Evolutionary conservation across 2,888 invertebrate genomes (phyloP).

Genomic region (Octonoba sinensis): DNA sequence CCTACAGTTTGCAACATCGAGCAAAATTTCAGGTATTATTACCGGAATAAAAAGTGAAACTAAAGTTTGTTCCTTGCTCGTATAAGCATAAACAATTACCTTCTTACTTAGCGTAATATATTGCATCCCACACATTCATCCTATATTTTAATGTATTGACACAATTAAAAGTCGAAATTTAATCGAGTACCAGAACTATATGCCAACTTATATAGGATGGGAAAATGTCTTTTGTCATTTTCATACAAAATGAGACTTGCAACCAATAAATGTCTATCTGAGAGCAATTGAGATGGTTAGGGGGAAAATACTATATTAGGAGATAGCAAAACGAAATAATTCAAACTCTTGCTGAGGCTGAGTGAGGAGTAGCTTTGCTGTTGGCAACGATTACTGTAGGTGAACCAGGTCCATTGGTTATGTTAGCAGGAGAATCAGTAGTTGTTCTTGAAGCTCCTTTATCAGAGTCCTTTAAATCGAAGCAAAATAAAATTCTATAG

Average conservation of each 20-base stretch:
- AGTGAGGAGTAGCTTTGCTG: conserved; percentile 24
- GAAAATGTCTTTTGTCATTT: too few relatives aligned
- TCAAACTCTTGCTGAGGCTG: conserved; percentile 56
- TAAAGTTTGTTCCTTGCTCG: conserved; percentile 57
- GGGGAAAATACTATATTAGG: conserved; percentile 27
- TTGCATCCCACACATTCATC: too few relatives aligned
- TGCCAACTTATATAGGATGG: too few relatives aligned
- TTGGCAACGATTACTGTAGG: conserved; percentile 53
- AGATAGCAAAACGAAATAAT: conserved; percentile 20
- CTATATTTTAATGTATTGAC: too few relatives aligned
- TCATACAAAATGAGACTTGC: too few relatives aligned
- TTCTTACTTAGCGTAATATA: background rate
- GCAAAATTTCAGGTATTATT: conserved; percentile 12
- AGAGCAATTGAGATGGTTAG: conserved; percentile 28
- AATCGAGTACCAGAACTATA: too few relatives aligned
- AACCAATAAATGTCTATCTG: conserved; percentile 22
- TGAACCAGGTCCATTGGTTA: conserved; percentile 56
- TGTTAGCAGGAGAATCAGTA: conserved; percentile 29
- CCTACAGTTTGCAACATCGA: conserved; percentile 8
- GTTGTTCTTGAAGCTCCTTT: conserved; percentile 32
- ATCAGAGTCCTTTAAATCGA: conserved; percentile 4
- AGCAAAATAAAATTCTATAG: too few relatives aligned
- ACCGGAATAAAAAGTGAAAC: conserved; percentile 18
- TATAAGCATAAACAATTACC: conserved; percentile 28
- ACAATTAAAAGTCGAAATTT: too few relatives aligned